A percentile compares a stretch with the other conserved stretches of the same genome.
Evolutionary conservation across 2,888 invertebrate genomes (phyloP).

Genomic region (Tetropium fuscum): DNA sequence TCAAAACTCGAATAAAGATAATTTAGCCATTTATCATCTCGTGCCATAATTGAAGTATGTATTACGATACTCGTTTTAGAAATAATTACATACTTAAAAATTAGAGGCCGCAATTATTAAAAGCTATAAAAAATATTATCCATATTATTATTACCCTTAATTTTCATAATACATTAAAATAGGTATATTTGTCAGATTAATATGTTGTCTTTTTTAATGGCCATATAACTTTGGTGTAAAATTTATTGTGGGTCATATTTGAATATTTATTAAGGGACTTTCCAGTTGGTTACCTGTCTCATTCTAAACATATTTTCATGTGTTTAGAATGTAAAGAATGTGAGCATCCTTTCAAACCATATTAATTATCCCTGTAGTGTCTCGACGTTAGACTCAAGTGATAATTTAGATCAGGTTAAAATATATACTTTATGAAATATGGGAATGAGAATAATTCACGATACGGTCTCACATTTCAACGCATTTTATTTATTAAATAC

Average conservation of each 20-base stretch:
- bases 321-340: constrained; percentile 59
- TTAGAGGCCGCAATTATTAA: no score
- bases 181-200: constrained; percentile 65
- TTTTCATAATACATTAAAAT: no score
- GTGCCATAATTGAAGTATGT: no score
- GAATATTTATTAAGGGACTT: constrained; percentile 64
- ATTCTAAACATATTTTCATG: constrained; percentile 57
- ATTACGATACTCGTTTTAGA: no score
- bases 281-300: constrained; percentile 48
- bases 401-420: constrained; percentile 49
- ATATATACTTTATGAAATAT: constrained; percentile 43
- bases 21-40: no score
- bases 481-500: constrained; percentile 43
- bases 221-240: constrained; percentile 61
- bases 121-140: no score
- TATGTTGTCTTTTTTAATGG: constrained; percentile 65
- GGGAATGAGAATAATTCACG: constrained; percentile 29
- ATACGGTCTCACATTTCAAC: constrained; percentile 33
- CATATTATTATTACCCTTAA: no score
- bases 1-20: no score
- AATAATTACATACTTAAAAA: no score
- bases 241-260: constrained; percentile 63
- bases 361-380: constrained; percentile 50
- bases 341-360: constrained; percentile 51
- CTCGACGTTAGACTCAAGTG: constrained; percentile 37